Evolutionary conservation across 2,888 invertebrate genomes (phyloP).

Genomic region (Torymus auratus): DNA sequence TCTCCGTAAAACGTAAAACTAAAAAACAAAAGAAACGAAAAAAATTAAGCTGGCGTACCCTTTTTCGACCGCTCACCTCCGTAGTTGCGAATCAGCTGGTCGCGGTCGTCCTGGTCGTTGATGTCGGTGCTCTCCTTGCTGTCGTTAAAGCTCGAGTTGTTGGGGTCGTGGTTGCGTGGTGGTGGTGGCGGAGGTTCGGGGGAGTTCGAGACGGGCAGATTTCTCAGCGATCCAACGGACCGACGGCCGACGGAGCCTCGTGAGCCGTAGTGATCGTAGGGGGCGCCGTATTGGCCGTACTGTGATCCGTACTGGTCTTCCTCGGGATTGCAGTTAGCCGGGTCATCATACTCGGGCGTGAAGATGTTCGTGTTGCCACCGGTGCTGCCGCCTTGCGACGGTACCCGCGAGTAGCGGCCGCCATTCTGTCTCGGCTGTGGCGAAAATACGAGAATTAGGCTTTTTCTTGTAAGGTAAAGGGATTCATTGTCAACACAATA

Average conservation of each 20-base stretch:
- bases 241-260: slow-evolving; percentile 86
- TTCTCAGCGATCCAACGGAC: slow-evolving; percentile 80
- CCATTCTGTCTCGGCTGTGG: slow-evolving; percentile 82
- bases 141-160: slow-evolving; percentile 90
- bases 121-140: slow-evolving; percentile 96
- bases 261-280: slow-evolving; percentile 93
- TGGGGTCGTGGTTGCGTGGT: slow-evolving; percentile 89
- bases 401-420: slow-evolving; percentile 86
- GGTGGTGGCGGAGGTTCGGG: slow-evolving; percentile 85
- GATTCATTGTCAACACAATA: too few species aligned
- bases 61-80: slow-evolving; percentile 82
- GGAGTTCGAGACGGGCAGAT: slow-evolving; percentile 80
- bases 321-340: slow-evolving; percentile 93
- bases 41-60: slow-evolving; percentile 25
- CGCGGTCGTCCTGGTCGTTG: slow-evolving; percentile 90
- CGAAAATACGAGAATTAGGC: too few species aligned
- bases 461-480: too few species aligned
- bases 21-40: neutral
- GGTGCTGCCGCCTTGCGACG: slow-evolving; percentile 85
- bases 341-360: slow-evolving; percentile 93
- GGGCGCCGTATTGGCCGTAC: slow-evolving; percentile 88
- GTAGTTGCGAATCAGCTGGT: slow-evolving; percentile 87
- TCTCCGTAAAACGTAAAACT: too few species aligned
- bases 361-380: slow-evolving; percentile 79
- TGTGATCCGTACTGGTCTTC: slow-evolving; percentile 95